Evolutionary conservation across 2,113 vertebrate genomes (phyloP).

Genomic region (Rattus norvegicus): GRCr8 NC_086029.1:94285501-94286000

Average conservation of each 20-base stretch:
- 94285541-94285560: too few species aligned
- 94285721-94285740: not conserved
- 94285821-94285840: not conserved
- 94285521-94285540: too few species aligned
- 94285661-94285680: conserved; percentile 24
- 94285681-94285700: not conserved
- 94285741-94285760: not conserved
- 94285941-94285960: not conserved
- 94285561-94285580: too few species aligned
- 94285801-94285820: too few species aligned
- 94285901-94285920: not conserved
- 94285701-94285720: not conserved
- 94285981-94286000: not conserved
- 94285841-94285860: not conserved
- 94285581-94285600: too few species aligned
- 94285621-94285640: not conserved
- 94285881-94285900: not conserved
- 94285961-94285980: not conserved
- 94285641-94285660: not conserved
- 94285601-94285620: not conserved
- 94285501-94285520: too few species aligned
- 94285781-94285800: not conserved
- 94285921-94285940: not conserved
- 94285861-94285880: not conserved
- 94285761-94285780: not conserved